These are phyloP conservation scores for Hypomecis atomaria DNA, from an alignment of 2,888 invertebrate genomes.

Conservation along the genomic window DNA sequence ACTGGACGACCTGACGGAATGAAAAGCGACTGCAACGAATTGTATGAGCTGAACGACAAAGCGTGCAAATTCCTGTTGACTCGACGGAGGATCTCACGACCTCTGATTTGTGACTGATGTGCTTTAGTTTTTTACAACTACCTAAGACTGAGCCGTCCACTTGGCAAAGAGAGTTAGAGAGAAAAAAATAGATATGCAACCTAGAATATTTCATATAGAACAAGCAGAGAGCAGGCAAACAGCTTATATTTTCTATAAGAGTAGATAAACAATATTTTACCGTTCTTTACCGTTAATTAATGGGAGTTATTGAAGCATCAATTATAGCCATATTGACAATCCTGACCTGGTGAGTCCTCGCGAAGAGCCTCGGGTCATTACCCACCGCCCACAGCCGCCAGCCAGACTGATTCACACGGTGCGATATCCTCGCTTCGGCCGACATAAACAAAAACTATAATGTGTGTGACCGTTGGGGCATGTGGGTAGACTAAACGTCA, in stretches of 20 bases:
- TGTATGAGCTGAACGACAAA: constrained; percentile 38
- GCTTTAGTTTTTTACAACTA: not conserved
- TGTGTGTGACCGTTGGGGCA: constrained; percentile 40
- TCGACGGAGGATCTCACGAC: constrained; percentile 43
- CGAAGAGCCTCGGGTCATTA: constrained; percentile 45
- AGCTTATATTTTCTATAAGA: not conserved
- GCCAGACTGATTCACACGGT: constrained; percentile 56
- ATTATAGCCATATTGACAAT: constrained; percentile 16
- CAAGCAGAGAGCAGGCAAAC: no score
- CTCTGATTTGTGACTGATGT: constrained; percentile 18
- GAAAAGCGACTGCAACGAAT: constrained; percentile 49
- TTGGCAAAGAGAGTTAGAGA: no score
- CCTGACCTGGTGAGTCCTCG: constrained; percentile 18
- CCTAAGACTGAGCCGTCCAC: not conserved
- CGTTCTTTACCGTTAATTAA: constrained; percentile 4
- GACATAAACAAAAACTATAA: constrained; percentile 54
- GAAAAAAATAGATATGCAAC: no score
- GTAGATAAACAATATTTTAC: no score
- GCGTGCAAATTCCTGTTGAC: constrained; percentile 52
- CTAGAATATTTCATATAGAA: no score
- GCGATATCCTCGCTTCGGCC: constrained; percentile 50
- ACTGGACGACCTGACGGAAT: constrained; percentile 34
- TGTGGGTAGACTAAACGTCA: constrained; percentile 48
- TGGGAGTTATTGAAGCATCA: constrained; percentile 14
- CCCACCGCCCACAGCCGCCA: constrained; percentile 51